These are phyloP conservation scores for Hemibagrus wyckioides DNA, from an alignment of 2,113 vertebrate genomes.

Conservation along the genomic window DNA sequence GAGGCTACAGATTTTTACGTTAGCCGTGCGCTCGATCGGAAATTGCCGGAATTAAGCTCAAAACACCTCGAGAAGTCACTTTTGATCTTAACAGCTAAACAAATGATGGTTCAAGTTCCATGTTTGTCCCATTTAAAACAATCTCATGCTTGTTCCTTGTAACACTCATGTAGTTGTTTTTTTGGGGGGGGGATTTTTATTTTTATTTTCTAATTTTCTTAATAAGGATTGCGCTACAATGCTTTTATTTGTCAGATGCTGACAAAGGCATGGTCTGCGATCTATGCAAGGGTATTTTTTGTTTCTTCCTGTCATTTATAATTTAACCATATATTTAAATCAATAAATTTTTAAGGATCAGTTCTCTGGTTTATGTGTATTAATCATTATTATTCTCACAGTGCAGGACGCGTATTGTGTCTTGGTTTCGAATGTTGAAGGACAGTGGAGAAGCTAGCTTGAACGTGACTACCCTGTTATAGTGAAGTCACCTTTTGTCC, in stretches of 20 bases:
- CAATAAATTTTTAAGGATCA: constrained; percentile 96
- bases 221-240: constrained; percentile 65
- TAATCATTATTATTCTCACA: constrained; percentile 13
- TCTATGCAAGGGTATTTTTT: constrained; percentile 88
- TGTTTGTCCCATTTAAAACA: constrained; percentile 15
- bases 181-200: constrained; percentile 7
- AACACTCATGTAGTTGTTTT: constrained; percentile 61
- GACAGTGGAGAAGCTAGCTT: neutral
- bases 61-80: constrained; percentile 11
- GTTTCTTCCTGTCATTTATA: constrained; percentile 82
- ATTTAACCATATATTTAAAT: constrained; percentile 91
- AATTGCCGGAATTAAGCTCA: neutral
- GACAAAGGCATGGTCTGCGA: constrained; percentile 90
- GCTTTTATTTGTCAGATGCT: constrained; percentile 78
- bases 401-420: neutral
- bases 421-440: neutral
- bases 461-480: neutral
- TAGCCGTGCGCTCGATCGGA: constrained; percentile 4
- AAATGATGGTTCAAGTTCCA: constrained; percentile 19
- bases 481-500: constrained; percentile 1
- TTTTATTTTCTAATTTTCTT: constrained; percentile 58
- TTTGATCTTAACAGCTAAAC: constrained; percentile 22
- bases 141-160: constrained; percentile 54
- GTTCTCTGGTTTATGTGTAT: constrained; percentile 58
- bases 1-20: constrained; percentile 7